Evolutionary conservation across 2,113 vertebrate genomes (phyloP), one percentile per base, ranked within the genome.

Genomic region (Hydropotes inermis): DNA sequence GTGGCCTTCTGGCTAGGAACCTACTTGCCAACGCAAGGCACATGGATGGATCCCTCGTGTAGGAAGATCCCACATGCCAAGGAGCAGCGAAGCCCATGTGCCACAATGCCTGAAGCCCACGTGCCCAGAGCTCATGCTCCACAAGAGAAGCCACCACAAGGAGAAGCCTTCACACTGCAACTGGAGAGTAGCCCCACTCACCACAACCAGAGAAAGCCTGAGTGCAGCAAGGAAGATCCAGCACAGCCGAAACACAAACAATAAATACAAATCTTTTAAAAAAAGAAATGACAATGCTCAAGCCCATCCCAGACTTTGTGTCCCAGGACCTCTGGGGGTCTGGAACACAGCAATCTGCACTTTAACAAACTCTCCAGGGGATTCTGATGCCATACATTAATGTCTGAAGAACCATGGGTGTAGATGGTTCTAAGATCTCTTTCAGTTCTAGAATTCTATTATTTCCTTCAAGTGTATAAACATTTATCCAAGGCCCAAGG

Each of bases 391-490:
- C 58, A 4, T 14, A 2, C 6, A 1, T 76, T 91, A 23, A 78
- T 21, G 50, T 87, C 45, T 54, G 76, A 50, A 76, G 25, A 94
- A 84, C 16, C 33, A 11, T 7, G 58, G 45, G 23, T 36, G 11
- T 17, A 64, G 55, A 43, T 1, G 33, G 12, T 70, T 90, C 54
- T 45, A 87, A 83, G 55, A 83, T 93, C 36, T 47, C 50, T 92
- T 85, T 21, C 21, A 64, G 28, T 87, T 94, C 60, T 87, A 45
- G 83, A 85, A 85, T 85, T 84, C 57, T 52, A 58, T 47, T 81
- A 52, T 76, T 87, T 55, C 11, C 52, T 85, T 45, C 6, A 54
- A 85, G 54, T 47, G 17, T 61, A 86, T 57, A 15, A 43, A 45
- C 45, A n/a, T 55, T 28, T 76, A 92, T 67, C 12, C 27, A 97